Evolutionary conservation across 1,140 invertebrate genomes (phyloP), one percentile per base, ranked within the genome.

Genomic region (Steinernema khuongi): DNA sequence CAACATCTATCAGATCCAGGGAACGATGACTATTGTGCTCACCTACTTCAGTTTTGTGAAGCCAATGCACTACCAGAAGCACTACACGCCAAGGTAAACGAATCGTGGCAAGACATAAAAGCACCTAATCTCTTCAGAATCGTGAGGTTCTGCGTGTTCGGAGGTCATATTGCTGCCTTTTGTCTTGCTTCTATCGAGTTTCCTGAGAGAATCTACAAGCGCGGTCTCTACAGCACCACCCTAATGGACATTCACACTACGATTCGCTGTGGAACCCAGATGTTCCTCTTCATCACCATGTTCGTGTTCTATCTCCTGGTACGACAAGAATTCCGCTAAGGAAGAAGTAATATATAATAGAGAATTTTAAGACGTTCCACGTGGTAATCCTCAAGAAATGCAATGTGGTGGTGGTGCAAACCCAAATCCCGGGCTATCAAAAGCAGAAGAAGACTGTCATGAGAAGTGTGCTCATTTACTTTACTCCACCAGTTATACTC

Each of bases 1-100:
- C 50, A 60, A 60, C 50, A 60, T 60, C 50, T 60, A 60, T 22
- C 50, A 60, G 50, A 60, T 60, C 19, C 50, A 60, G 22, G 50
- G 50, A 7, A 60, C 50, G 50, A 14, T 60, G 50, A 60, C 50
- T 7, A 60, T 60, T 60, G 50, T 60, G 14, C 22, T 60, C 11
- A 60, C 50, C 4, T 60, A 17, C 26, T 60, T 60, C 19, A 60
- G 50, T 22, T 60, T 60, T 22, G 50, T 60, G 50, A 60, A 60
- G 50, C 50, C 50, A 4, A 60, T 60, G 4, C 7, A 60, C 4
- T 60, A 60, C 22, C 50, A 60, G 22, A 60, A 60, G 50, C 26
- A 17, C 50, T 60, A 60, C 50, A 60, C 50, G 19, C 14, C 14
- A 22, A 60, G 50, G 50, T 60, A 41, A 11, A 11, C n/a, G 7